Evolutionary conservation across 2,888 invertebrate genomes (phyloP).

Genomic region (Galerucella pusilla): DNA sequence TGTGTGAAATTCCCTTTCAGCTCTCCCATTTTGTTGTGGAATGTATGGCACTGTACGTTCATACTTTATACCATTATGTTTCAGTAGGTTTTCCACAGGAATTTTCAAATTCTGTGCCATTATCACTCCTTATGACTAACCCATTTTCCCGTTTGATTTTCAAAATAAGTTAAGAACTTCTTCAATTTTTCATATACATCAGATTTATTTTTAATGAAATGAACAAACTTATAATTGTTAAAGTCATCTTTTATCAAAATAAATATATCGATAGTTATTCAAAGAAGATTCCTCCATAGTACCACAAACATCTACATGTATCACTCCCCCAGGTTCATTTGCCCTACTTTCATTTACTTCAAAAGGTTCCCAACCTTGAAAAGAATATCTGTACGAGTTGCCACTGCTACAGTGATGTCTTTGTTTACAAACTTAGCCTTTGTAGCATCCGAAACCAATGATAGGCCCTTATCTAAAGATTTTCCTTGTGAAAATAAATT

Average conservation of each 20-base stretch:
- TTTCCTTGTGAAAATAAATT: no score
- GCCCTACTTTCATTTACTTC: conserved; percentile 18
- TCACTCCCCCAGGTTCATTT: conserved; percentile 28
- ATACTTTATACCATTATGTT: no score
- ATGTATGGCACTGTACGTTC: no score
- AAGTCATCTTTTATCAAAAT: conserved; percentile 39
- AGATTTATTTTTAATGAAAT: conserved; percentile 8
- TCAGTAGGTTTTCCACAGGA: not conserved
- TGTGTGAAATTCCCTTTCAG: no score
- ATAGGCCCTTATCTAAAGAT: not conserved
- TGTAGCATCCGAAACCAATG: not conserved
- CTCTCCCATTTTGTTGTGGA: no score
- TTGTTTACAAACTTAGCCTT: no score
- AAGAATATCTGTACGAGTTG: no score
- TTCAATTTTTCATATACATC: conserved; percentile 30
- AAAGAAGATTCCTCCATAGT: no score
- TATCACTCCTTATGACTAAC: conserved; percentile 46
- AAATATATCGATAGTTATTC: no score
- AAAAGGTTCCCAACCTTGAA: no score
- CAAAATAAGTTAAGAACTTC: conserved; percentile 34
- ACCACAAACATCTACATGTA: conserved; percentile 36
- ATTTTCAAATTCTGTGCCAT: conserved; percentile 47
- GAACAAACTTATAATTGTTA: conserved; percentile 35
- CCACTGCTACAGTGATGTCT: no score
- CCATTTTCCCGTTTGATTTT: conserved; percentile 36